Conservation (phyloP, 2,888 invertebrate genomes). For the Noctua comes region DNA sequence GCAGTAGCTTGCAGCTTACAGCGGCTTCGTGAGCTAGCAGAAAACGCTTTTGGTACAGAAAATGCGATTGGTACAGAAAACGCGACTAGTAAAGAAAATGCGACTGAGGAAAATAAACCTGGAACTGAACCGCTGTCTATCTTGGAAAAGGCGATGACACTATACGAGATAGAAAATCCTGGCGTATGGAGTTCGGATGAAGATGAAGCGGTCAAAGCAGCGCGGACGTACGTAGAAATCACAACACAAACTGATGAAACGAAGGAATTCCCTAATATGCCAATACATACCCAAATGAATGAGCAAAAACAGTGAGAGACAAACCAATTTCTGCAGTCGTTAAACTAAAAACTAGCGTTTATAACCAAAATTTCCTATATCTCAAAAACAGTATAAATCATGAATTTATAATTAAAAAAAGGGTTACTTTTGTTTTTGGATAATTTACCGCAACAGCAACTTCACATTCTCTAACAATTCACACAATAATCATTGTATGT, state of each 20-base stretch:
- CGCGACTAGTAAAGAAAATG: background rate
- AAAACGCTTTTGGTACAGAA: background rate
- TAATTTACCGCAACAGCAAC: background rate
- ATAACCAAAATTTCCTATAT: background rate
- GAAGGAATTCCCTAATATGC: constrained; percentile 32
- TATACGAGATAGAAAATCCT: constrained; percentile 41
- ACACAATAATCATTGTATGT: too few relatives aligned
- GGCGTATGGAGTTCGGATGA: constrained; percentile 47
- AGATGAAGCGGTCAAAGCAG: constrained; percentile 24
- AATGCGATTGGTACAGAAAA: background rate
- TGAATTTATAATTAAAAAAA: background rate
- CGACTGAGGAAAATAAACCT: background rate
- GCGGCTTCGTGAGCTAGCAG: too few relatives aligned
- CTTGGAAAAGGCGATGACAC: constrained; percentile 41
- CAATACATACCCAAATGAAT: background rate
- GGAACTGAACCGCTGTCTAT: constrained; percentile 21
- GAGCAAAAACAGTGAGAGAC: background rate
- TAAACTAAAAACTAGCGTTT: background rate
- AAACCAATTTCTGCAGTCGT: background rate
- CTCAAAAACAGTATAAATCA: background rate
- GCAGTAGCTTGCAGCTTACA: too few relatives aligned
- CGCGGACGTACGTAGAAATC: constrained; percentile 11
- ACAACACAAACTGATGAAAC: constrained; percentile 36
- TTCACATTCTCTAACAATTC: background rate
- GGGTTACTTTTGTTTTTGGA: background rate